Evolutionary conservation across 2,888 invertebrate genomes (phyloP).

Genomic region (Hemithea aestivaria): DNA sequence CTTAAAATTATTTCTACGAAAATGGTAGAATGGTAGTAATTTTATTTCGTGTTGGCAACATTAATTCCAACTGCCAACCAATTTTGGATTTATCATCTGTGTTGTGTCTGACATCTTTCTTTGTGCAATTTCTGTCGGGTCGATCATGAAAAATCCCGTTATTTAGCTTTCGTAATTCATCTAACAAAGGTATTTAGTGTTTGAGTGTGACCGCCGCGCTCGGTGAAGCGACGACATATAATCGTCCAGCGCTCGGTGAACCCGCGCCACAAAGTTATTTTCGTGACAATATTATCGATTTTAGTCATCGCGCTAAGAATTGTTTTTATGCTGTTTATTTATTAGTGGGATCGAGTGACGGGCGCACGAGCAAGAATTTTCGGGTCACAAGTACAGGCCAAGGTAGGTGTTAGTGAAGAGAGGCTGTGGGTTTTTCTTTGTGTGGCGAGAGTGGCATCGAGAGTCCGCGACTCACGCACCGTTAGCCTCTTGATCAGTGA

Average conservation of each 20-base stretch:
- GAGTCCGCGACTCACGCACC: conserved; percentile 21
- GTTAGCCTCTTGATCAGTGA: conserved; percentile 31
- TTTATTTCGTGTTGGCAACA: conserved; percentile 1
- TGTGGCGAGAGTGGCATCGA: conserved; percentile 33
- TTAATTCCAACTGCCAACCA: background rate
- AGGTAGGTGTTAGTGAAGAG: conserved; percentile 49
- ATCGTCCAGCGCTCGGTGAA: conserved; percentile 46
- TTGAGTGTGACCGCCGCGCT: conserved; percentile 51
- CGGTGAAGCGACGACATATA: conserved; percentile 46
- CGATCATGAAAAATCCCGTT: conserved; percentile 72
- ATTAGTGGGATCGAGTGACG: conserved; percentile 58
- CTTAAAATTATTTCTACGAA: background rate
- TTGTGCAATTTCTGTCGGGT: conserved; percentile 63
- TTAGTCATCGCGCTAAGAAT: conserved; percentile 56
- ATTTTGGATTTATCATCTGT: conserved; percentile 36
- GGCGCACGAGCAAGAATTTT: conserved; percentile 62
- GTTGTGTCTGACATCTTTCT: conserved; percentile 61
- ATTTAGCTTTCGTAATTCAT: conserved; percentile 71
- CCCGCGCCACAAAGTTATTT: conserved; percentile 51
- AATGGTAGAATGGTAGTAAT: no score
- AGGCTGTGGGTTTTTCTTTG: conserved; percentile 35
- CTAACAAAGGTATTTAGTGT: conserved; percentile 66
- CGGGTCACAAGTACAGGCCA: conserved; percentile 63
- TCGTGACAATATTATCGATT: conserved; percentile 67
- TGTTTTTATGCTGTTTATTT: conserved; percentile 70